Evolutionary conservation across 1,140 invertebrate genomes (phyloP), one percentile per base, ranked within the genome.

Genomic region (Cydia amplana): DNA sequence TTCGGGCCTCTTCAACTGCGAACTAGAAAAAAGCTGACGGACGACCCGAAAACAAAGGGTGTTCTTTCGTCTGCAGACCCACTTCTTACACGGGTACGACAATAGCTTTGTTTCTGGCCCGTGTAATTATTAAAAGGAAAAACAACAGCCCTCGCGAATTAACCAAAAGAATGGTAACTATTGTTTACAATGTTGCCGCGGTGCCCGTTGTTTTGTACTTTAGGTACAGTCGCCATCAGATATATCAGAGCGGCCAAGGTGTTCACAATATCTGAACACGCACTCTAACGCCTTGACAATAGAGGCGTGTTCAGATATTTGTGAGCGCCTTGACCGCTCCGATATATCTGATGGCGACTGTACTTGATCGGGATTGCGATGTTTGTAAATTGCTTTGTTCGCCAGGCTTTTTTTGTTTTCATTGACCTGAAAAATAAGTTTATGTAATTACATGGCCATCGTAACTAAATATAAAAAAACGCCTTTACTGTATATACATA

Each of bases 121-220:
- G 65, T 70, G 65, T 70, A 70, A 70, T 70, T 70, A 70, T 70
- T 70, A 70, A 70, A 70, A 70, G 65, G 65, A 70, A 70, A 70
- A 70, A 70, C 65, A 70, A 70, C 65, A 40, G 64, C 12, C 14
- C 64, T 67, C 28, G 65, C 36, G 65, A 70, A 70, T 70, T 70
- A 70, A 70, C 65, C 65, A 36, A 70, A 70, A 70, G 65, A 70
- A 70, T 70, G 32, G 65, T 70, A 70, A 70, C 65, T 70, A 70
- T 70, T 70, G 65, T 70, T 14, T 70, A 70, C 65, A 43, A 70
- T 43, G 65, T 70, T 70, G 65, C 64, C 64, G 64, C 65, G n/a
- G 16, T 70, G 36, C 32, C 36, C 65, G 64, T 67, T 67, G 65
- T 43, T 70, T 70, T 70, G 65, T 43, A n/a, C 64, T 64, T 32